These are phyloP conservation scores for Actinemys pallida DNA, from an alignment of 2,113 vertebrate genomes.

Conservation along the genomic window DNA sequence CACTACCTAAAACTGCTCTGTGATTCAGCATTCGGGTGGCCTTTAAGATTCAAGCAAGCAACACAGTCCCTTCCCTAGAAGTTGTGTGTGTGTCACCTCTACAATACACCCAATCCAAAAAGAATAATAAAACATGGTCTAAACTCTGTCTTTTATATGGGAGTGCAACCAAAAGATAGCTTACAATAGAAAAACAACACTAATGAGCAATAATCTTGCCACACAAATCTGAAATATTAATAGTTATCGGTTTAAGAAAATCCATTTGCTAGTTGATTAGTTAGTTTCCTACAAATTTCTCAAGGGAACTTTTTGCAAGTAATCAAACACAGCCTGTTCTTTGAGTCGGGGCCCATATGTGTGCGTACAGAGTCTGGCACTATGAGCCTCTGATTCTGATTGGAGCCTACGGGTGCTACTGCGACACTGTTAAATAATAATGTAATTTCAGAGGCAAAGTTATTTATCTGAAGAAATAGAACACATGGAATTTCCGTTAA, in stretches of 20 bases:
- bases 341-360: not conserved
- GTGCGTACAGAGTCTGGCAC: not conserved
- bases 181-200: not conserved
- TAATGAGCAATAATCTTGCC: not conserved
- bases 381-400: not conserved
- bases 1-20: not conserved
- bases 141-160: not conserved
- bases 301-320: not conserved
- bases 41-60: not conserved
- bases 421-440: not conserved
- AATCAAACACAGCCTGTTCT: not conserved
- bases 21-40: conserved; percentile 66
- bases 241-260: not conserved
- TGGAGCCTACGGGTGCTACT: not conserved
- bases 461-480: not conserved
- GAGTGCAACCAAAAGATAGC: not conserved
- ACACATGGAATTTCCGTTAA: not conserved
- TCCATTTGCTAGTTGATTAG: not conserved
- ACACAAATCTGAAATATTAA: not conserved
- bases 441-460: not conserved
- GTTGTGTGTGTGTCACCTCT: not conserved
- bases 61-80: not conserved
- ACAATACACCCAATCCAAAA: fast-evolving
- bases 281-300: not conserved
- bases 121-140: fast-evolving